Evolutionary conservation across 2,888 invertebrate species (phyloP).

Genomic region (Zygogramma bicolorata): DNA sequence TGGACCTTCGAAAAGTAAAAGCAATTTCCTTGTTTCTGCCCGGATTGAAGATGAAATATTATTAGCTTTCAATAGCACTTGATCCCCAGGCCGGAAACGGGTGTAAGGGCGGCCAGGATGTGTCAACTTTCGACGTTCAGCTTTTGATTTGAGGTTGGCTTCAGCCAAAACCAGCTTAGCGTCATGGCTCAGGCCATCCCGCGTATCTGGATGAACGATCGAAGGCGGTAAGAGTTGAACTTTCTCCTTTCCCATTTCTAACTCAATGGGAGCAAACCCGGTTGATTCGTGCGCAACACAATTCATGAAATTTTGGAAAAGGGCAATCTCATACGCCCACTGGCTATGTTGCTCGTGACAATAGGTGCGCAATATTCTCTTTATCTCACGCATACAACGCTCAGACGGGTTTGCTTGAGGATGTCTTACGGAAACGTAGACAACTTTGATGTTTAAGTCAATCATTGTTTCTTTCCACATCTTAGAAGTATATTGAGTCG

Average conservation of each 20-base stretch:
- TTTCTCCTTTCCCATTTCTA: slow-evolving; percentile 7
- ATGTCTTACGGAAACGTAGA: not conserved
- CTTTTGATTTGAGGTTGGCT: not conserved
- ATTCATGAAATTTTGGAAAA: not conserved
- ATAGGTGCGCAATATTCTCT: not conserved
- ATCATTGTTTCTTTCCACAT: slow-evolving; percentile 7
- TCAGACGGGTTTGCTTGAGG: slow-evolving; percentile 15
- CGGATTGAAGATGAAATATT: not conserved
- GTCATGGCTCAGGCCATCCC: not conserved
- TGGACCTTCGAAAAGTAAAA: not conserved
- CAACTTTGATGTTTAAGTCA: not conserved
- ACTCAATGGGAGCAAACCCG: slow-evolving; percentile 11
- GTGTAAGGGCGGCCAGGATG: not conserved
- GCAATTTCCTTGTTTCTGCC: not conserved
- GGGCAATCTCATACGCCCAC: not conserved
- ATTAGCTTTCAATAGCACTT: not conserved
- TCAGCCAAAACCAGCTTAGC: slow-evolving; percentile 12
- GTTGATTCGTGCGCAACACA: not conserved
- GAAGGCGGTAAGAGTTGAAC: not conserved
- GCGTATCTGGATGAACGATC: not conserved
- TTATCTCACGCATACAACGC: not conserved
- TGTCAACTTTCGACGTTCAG: not conserved
- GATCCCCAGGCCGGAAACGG: not conserved
- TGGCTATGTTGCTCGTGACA: not conserved
- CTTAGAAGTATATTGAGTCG: slow-evolving; percentile 17